A percentile compares a stretch with the other conserved stretches of the same genome.
Evolutionary conservation across 23 tunicate genomes (phyloP).

Genomic region (Trididemnum clinides): DNA sequence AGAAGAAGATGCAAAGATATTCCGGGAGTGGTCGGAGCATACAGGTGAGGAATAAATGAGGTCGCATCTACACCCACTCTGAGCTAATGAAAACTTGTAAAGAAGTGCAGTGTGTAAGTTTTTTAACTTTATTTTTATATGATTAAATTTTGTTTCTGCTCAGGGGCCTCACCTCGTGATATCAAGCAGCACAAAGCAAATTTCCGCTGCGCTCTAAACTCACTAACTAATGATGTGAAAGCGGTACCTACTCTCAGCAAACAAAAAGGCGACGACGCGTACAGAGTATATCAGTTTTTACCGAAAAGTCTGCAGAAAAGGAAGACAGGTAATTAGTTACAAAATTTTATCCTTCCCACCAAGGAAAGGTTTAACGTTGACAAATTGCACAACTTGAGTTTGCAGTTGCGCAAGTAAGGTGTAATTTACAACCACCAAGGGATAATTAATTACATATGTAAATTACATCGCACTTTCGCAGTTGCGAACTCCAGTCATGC

Average conservation of each 20-base stretch:
- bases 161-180: slow-evolving; percentile 74
- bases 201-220: slow-evolving; percentile 90
- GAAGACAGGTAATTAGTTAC: not conserved
- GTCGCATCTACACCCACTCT: too few relatives aligned
- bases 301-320: slow-evolving; percentile 12
- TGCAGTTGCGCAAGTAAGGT: too few relatives aligned
- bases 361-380: not conserved
- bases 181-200: slow-evolving; percentile 91
- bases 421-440: too few relatives aligned
- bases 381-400: too few relatives aligned
- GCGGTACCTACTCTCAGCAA: slow-evolving; percentile 45
- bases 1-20: slow-evolving; percentile 75
- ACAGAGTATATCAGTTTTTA: slow-evolving; percentile 71
- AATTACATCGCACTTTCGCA: too few relatives aligned
- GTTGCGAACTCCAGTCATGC: too few relatives aligned
- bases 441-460: too few relatives aligned
- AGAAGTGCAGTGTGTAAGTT: too few relatives aligned
- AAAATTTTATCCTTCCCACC: not conserved
- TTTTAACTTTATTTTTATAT: not conserved
- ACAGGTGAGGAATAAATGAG: slow-evolving; percentile 56
- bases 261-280: slow-evolving; percentile 87
- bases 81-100: too few relatives aligned
- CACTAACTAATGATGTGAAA: slow-evolving; percentile 71
- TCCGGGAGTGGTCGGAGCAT: slow-evolving; percentile 88
- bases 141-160: not conserved